A percentile compares a stretch with the other conserved stretches of the same genome.
Evolutionary conservation across 2,113 vertebrate species (phyloP).

Genomic region (Macrotis lagotis): DNA sequence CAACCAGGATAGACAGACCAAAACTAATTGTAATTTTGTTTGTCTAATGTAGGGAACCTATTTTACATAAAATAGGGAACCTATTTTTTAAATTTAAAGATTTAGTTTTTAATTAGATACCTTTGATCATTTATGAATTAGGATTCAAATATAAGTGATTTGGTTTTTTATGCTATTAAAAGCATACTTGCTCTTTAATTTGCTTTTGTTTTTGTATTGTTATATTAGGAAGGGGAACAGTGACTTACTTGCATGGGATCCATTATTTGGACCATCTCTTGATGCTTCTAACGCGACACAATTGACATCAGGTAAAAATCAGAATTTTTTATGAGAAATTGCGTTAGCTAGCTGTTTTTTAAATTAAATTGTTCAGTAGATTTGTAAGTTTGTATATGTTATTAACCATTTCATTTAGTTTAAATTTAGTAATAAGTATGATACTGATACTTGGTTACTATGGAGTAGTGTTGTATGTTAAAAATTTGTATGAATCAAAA

Average conservation of each 20-base stretch:
- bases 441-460: neutral
- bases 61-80: neutral
- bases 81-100: too few species aligned
- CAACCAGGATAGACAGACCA: neutral
- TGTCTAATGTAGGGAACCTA: neutral
- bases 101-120: conserved; percentile 31
- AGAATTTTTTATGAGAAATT: conserved; percentile 6
- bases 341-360: conserved; percentile 15
- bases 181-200: conserved; percentile 41
- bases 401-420: neutral
- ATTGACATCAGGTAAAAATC: conserved; percentile 85
- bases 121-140: conserved; percentile 44
- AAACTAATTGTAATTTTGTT: neutral
- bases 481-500: neutral
- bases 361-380: conserved; percentile 29
- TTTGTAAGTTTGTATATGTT: conserved; percentile 22
- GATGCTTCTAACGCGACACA: conserved; percentile 86
- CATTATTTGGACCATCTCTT: conserved; percentile 87
- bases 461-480: neutral
- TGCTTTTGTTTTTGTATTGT: conserved; percentile 53
- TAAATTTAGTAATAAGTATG: neutral
- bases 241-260: conserved; percentile 95
- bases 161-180: conserved; percentile 57
- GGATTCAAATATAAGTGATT: conserved; percentile 34
- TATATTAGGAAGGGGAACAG: conserved; percentile 87